These are phyloP conservation scores for Notarius lentiginosus DNA, from an alignment of 2,113 vertebrate genomes.

Conservation along the genomic window DNA sequence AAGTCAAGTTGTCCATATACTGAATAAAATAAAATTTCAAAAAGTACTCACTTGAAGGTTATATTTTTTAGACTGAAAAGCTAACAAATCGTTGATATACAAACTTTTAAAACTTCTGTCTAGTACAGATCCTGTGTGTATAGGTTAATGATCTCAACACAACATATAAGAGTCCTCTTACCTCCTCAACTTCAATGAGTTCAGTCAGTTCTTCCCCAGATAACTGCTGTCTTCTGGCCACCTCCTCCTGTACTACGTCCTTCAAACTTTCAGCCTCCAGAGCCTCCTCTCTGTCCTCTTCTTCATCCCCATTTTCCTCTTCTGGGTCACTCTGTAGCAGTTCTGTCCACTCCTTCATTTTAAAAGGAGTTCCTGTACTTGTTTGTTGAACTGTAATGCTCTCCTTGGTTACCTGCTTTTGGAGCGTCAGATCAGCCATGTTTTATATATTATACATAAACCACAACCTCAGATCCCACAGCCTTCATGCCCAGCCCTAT, in stretches of 20 bases:
- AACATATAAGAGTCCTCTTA: slow-evolving; percentile 49
- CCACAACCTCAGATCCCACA: not conserved
- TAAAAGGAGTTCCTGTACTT: not conserved
- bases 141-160: not conserved
- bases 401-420: slow-evolving; percentile 13
- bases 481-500: not conserved
- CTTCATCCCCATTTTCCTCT: slow-evolving; percentile 63
- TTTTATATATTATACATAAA: slow-evolving; percentile 63
- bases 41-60: too few species aligned
- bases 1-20: not conserved
- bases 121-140: not conserved
- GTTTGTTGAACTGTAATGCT: not conserved
- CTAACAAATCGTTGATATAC: not conserved
- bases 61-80: not conserved
- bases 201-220: slow-evolving; percentile 89
- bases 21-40: not conserved
- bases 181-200: slow-evolving; percentile 86
- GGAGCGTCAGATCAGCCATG: slow-evolving; percentile 59
- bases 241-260: slow-evolving; percentile 64
- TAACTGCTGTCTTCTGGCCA: slow-evolving; percentile 69
- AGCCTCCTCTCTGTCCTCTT: slow-evolving; percentile 50
- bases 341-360: not conserved
- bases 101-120: not conserved
- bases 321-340: slow-evolving; percentile 32
- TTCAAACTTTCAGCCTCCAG: slow-evolving; percentile 65